Evolutionary conservation across 2,888 invertebrate genomes (phyloP).

Genomic region (Megaustenia siamemsis): DNA sequence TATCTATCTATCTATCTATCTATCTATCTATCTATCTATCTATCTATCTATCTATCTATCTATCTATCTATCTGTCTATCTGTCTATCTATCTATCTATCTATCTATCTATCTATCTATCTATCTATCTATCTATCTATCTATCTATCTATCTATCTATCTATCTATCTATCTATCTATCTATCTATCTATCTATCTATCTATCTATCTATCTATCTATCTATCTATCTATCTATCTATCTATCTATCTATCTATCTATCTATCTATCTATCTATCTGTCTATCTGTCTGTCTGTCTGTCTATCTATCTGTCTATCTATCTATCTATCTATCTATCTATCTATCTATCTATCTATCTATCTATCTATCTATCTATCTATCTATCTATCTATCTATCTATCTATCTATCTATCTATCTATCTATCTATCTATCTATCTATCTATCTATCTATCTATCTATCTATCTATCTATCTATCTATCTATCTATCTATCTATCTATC

Average conservation of each 20-base stretch:
- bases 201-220: too few relatives aligned
- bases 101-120: neutral
- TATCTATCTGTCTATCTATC: neutral
- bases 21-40: too few relatives aligned
- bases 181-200: too few relatives aligned
- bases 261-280: neutral
- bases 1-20: too few relatives aligned
- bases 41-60: too few relatives aligned
- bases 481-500: too few relatives aligned
- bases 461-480: neutral
- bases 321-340: neutral
- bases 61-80: too few relatives aligned
- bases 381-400: neutral
- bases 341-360: neutral
- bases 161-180: too few relatives aligned
- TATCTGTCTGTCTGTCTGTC: neutral
- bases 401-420: neutral
- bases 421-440: neutral
- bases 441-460: neutral
- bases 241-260: conserved; percentile 14
- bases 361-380: neutral
- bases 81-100: neutral
- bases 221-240: too few relatives aligned
- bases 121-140: too few relatives aligned
- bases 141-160: too few relatives aligned